Percentiles rank a stretch among this genome's conserved stretches.
Conservation (phyloP, 2,888 invertebrate genomes). For the Tachina lurida region DNA sequence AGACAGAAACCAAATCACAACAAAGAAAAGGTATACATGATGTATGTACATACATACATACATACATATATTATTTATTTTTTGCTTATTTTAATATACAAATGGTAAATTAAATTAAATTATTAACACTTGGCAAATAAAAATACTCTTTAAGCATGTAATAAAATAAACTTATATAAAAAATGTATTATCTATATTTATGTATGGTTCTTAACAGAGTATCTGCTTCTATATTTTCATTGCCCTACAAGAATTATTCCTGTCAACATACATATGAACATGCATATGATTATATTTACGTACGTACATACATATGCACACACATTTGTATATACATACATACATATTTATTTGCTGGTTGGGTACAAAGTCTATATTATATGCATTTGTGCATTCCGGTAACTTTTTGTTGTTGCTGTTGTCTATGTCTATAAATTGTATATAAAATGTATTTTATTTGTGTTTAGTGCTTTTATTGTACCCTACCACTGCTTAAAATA, state of each 20-base stretch:
- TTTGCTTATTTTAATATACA: no score
- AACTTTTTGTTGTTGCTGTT: background rate
- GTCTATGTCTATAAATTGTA: no score
- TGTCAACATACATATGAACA: background rate
- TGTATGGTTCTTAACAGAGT: background rate
- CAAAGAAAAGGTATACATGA: slow-evolving; percentile 3
- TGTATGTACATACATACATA: background rate
- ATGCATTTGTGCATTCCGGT: slow-evolving; percentile 11
- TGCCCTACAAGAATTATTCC: background rate
- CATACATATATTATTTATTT: background rate
- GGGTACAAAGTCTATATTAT: slow-evolving; percentile 63
- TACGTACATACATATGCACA: background rate
- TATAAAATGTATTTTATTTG: no score
- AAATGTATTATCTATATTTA: background rate
- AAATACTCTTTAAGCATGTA: background rate
- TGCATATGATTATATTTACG: no score
- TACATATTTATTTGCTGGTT: background rate
- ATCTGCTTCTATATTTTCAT: background rate
- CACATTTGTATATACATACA: no score
- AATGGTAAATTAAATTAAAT: no score
- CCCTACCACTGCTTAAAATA: no score
- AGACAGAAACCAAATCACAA: slow-evolving; percentile 6
- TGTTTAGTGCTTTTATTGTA: background rate
- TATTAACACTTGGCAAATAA: background rate
- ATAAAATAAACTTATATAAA: background rate